Evolutionary conservation across 2,113 vertebrate genomes (phyloP), one percentile per base, ranked within the genome.

Genomic region (Taurulus bubalis): DNA sequence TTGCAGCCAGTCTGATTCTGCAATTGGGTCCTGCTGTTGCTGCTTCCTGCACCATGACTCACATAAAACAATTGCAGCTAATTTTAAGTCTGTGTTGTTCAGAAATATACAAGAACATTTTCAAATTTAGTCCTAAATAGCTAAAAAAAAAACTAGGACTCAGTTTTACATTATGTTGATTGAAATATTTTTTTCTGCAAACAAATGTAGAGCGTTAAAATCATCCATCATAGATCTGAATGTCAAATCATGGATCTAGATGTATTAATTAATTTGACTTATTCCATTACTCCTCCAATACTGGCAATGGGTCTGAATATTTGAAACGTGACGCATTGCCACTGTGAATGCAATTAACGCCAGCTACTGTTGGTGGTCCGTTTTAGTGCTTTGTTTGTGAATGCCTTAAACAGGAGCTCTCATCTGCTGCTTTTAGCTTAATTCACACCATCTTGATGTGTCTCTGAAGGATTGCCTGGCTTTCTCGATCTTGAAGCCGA

Each of bases 391-490:
- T 56, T 88, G 62, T 82, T 80, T 67, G 18, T 42, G 62, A 66
- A 49, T 62, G 38, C 64, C 36, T 82, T 40, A 78, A 82, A 74
- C 60, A 42, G 71, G 56, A 71, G 55, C 60, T 82, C 47, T 84
- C 72, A 71, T 86, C 72, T 75, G 70, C 70, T 85, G 28, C 77
- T 78, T 34, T 80, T 47, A 69, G 69, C 70, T 76, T 34, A 53
- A 74, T 82, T 88, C 68, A 72, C 79, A 82, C 42, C 67, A 67
- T 78, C 66, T 67, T 60, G 63, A 79, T 69, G 47, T 14, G 80
- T 86, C 91, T 87, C 90, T 70, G 65, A 85, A 84, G 85, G 38
- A 89, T 74, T 40, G 51, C 78, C 79, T 78, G 87, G 80, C 84
- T 79, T n/a, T 47, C 63, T 55, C 47, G 51, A 22, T 83, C 56